Evolutionary conservation across 2,888 invertebrate species (phyloP).

Genomic region (Leuctra nigra): DNA sequence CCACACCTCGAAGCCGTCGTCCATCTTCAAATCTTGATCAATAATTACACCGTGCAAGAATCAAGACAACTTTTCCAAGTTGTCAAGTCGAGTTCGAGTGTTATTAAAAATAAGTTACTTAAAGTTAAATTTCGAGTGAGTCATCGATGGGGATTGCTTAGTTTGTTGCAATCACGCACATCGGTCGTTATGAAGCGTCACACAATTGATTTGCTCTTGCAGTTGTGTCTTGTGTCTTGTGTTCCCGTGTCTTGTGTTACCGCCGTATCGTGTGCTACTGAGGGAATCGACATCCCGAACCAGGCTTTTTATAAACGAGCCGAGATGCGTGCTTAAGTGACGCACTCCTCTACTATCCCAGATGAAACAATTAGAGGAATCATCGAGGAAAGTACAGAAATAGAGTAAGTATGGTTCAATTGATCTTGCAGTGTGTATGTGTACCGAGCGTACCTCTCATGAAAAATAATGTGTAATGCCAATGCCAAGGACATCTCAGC

Average conservation of each 20-base stretch:
- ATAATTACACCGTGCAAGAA: constrained; percentile 4
- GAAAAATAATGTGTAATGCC: too few relatives aligned
- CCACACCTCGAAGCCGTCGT: too few relatives aligned
- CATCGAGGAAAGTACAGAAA: too few relatives aligned
- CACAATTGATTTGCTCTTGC: background rate
- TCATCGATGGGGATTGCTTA: constrained; percentile 4
- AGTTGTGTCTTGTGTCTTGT: background rate
- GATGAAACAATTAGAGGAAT: too few relatives aligned
- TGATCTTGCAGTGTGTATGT: too few relatives aligned
- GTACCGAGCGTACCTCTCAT: too few relatives aligned
- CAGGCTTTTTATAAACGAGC: constrained; percentile 6
- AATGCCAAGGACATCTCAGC: too few relatives aligned
- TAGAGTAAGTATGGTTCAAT: too few relatives aligned
- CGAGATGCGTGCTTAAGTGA: background rate
- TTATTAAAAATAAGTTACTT: constrained; percentile 1
- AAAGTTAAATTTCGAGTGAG: too few relatives aligned
- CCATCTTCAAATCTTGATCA: too few relatives aligned
- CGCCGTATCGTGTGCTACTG: constrained; percentile 5
- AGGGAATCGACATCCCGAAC: background rate
- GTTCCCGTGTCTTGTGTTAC: too few relatives aligned
- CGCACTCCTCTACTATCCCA: too few relatives aligned
- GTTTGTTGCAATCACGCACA: background rate
- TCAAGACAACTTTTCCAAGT: background rate
- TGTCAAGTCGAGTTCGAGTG: constrained; percentile 10
- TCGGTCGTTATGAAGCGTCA: background rate